Base-by-base conservation (phyloP, 1,140 invertebrate species). In the Chironomus tepperi region DNA sequence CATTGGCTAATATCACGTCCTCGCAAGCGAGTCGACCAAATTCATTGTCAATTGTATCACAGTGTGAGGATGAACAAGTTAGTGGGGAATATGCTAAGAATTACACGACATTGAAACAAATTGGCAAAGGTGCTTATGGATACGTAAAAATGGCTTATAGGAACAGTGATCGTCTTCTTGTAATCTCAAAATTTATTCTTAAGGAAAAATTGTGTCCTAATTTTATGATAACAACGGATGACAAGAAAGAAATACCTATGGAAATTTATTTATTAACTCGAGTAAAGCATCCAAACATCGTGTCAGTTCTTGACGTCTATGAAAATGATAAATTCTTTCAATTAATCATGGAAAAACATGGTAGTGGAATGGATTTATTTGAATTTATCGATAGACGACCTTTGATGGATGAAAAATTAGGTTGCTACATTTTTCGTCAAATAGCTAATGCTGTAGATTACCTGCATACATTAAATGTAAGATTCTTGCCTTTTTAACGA, bases 361-460 rank as follows among this genome's bases (percentile, higher is more conserved):
- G 91, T n/a, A 86, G 86, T 24, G 90, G 90, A 1, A 91, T 92
- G 89, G 91, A 93, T 79, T 80, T 92, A 73, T 93, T 92, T 83
- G 91, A 92, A 80, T 93, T 93, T 79, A 91, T 93, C 74, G 91
- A 92, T 76, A 83, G 89, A 0, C 84, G 87, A 42, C 89, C 89
- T 3, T 78, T 85, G 57, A 82, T 92, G 76, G 89, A 91, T 77
- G 91, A 93, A 79, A 83, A 86, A n/a, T 81, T 93, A 42, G 86
- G 87, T 6, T 89, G 88, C 77, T 90, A 90, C 77, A 91, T 93
- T 57, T 92, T 92, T 77, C 85, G 89, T 83, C 83, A 91, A 88
- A 87, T 91, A 67, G 87, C 88, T 0, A 86, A 87, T 78, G 90
- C 89, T 7, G 86, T 92, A 7, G 84, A 86, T 72, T 91, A 92